Evolutionary conservation across 2,888 invertebrate species (phyloP).

Genomic region (Xestia rhomboidea): DNA sequence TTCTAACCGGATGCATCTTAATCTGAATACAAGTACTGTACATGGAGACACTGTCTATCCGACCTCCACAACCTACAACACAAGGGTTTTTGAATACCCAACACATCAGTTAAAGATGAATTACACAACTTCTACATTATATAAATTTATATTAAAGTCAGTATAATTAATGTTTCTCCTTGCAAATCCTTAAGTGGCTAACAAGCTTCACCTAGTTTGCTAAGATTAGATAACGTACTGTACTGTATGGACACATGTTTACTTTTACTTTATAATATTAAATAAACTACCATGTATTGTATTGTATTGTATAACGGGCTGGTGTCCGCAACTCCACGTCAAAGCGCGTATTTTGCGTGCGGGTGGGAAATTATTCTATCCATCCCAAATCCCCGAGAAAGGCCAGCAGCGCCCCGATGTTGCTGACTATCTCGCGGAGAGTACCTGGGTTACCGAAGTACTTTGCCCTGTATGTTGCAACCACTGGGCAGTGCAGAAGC

Average conservation of each 20-base stretch:
- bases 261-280: slow-evolving; percentile 1
- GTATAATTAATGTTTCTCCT: not conserved
- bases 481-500: too few relatives aligned
- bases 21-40: not conserved
- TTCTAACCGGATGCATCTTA: not conserved
- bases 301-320: too few relatives aligned
- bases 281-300: slow-evolving; percentile 8
- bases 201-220: slow-evolving; percentile 34
- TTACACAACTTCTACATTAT: not conserved
- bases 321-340: too few relatives aligned
- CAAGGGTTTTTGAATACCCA: not conserved
- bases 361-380: too few relatives aligned
- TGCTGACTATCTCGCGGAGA: too few relatives aligned
- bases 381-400: too few relatives aligned
- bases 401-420: too few relatives aligned
- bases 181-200: slow-evolving; percentile 24
- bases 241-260: not conserved
- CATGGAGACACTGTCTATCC: not conserved
- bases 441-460: too few relatives aligned
- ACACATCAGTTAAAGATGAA: too few relatives aligned
- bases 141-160: not conserved
- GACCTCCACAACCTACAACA: not conserved
- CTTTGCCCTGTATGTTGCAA: too few relatives aligned
- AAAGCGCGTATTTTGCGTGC: too few relatives aligned
- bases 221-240: slow-evolving; percentile 32